These are phyloP conservation scores for Calliopsis andreniformis DNA, from an alignment of 1,140 invertebrate species.

Conservation along the genomic window DNA sequence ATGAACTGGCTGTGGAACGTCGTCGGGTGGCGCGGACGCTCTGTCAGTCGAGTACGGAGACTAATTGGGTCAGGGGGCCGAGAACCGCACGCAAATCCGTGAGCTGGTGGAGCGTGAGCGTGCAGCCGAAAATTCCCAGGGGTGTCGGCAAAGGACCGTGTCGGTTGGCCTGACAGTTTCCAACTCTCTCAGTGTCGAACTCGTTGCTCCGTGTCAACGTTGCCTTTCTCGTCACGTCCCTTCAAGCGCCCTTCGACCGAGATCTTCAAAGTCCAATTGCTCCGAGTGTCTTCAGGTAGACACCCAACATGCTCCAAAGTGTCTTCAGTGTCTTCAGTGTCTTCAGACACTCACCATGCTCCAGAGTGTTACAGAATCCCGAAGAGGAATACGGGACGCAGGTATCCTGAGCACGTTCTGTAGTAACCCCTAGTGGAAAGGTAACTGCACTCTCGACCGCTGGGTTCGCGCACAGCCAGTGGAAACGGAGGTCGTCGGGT, in stretches of 20 bases:
- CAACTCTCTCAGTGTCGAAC: constrained; percentile 10
- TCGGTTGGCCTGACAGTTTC: not conserved
- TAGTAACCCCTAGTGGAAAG: not conserved
- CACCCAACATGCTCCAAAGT: too few species aligned
- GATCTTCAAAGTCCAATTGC: too few species aligned
- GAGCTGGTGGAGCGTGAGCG: constrained; percentile 40
- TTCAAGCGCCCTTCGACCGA: too few species aligned
- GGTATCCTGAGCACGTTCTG: too few species aligned
- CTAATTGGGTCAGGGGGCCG: constrained; percentile 73
- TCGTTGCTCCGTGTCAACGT: not conserved
- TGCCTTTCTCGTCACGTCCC: too few species aligned
- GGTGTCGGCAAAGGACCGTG: constrained; percentile 13
- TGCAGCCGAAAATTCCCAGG: constrained; percentile 51
- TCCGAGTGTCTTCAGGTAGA: too few species aligned
- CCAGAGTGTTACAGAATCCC: too few species aligned
- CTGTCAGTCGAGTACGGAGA: constrained; percentile 43
- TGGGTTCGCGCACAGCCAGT: constrained; percentile 35
- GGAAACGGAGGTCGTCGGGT: constrained; percentile 34
- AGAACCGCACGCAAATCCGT: constrained; percentile 61
- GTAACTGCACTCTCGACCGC: constrained; percentile 23
- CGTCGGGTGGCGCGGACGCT: constrained; percentile 2
- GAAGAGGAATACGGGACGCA: not conserved
- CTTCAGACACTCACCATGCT: too few species aligned
- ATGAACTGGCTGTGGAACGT: constrained; percentile 9
- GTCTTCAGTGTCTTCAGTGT: too few species aligned